A percentile compares a stretch with the other conserved stretches of the same genome.
Evolutionary conservation across 2,888 invertebrate species (phyloP).

Genomic region (Glaucopsyche alexis): DNA sequence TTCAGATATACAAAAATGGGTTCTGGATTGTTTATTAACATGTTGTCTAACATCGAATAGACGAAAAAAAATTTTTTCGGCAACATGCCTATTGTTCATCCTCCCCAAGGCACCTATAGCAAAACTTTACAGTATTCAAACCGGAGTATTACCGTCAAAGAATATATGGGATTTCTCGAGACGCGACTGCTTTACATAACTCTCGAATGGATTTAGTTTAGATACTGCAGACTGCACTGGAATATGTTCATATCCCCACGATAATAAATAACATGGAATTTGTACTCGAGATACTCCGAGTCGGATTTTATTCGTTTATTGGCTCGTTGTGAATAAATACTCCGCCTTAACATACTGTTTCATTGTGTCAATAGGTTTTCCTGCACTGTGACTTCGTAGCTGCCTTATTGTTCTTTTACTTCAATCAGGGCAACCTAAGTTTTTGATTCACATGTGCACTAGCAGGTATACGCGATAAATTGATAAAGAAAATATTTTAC

Average conservation of each 20-base stretch:
- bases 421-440: too few species aligned
- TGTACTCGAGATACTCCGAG: conserved; percentile 10
- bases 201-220: conserved; percentile 26
- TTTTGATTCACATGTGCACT: too few species aligned
- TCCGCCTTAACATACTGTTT: neutral
- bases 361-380: neutral
- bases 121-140: conserved; percentile 43
- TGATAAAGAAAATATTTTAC: neutral
- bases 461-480: too few species aligned
- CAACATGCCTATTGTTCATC: conserved; percentile 40
- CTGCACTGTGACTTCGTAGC: neutral
- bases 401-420: too few species aligned
- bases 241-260: conserved; percentile 29
- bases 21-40: too few species aligned
- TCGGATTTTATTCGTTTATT: conserved; percentile 23
- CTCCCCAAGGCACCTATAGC: conserved; percentile 39
- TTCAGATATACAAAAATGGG: too few species aligned
- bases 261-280: conserved; percentile 28
- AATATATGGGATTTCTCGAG: conserved; percentile 37
- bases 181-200: conserved; percentile 33
- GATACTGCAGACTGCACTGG: conserved; percentile 23
- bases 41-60: too few species aligned
- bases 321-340: conserved; percentile 15
- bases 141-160: conserved; percentile 35
- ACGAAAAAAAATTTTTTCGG: too few species aligned